Base-by-base conservation (phyloP, 2,797 vertebrate species). In the Merluccius polli region DNA sequence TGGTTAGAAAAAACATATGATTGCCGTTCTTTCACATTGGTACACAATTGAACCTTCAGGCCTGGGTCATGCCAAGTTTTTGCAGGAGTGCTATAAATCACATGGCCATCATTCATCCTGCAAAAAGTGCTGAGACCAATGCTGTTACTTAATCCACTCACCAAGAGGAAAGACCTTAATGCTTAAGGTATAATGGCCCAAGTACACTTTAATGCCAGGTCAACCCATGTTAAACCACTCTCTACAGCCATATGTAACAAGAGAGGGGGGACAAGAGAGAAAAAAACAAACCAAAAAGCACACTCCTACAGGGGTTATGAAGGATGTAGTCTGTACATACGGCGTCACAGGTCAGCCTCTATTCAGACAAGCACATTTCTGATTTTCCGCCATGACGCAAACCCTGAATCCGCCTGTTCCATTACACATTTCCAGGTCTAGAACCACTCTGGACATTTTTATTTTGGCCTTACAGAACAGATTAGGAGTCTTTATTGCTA, bases 1-100 rank as follows among this genome's bases (percentile, higher is more conserved):
- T 77, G 75, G 81, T 85, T 91, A 92, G 79, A 93, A 93, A 93
- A 93, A 83, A 87, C 44, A 86, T 84, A 77, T 73, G 75, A 79
- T 84, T 85, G 75, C 77, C 84, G 69, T 76, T 35, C 83, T 74
- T 86, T 85, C 84, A 88, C 86, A 87, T 85, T 78, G 77, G 77
- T 79, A 35, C 73, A 80, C 78, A 79, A 82, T 77, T 74, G 73
- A 86, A 85, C 83, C 75, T 88, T 91, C 87, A 92, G 88, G 91
- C 93, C 91, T 86, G 29, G 75, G 80, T 90, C 82, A 87, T 77
- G 81, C 71, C 52, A 59, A 16, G 52, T n/a, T 59, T 65, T 65
- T 65, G 59, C n/a, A 65, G 21, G 52, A 59, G 52, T 59, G n/a
- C 52, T 63, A 24, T 24, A 63, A 63, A 24, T n/a, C 21, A 18